Percentiles rank a stretch among this genome's conserved stretches.
phyloP scores from a whole-genome alignment of 2,797 vertebrate species.

The Tarsius wallacei region DNA sequence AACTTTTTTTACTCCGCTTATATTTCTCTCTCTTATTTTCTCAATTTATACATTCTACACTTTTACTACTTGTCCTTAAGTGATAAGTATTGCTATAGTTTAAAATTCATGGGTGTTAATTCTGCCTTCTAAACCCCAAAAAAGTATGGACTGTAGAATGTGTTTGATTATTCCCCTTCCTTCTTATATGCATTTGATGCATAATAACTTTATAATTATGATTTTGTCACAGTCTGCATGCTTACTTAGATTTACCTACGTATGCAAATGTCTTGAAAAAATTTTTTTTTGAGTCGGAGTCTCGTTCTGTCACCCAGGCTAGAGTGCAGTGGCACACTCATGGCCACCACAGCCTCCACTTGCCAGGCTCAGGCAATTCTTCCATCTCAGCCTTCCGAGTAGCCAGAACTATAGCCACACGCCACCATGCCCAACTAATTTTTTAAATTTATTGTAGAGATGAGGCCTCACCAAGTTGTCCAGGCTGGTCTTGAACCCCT shows the following conservation, averaged over 20 bases:
- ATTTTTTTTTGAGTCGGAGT: no score
- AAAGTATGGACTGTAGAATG: not conserved
- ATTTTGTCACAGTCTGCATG: not conserved
- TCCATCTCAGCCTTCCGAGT: no score
- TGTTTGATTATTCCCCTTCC: not conserved
- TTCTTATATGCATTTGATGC: not conserved
- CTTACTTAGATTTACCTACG: not conserved
- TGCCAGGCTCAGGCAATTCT: no score
- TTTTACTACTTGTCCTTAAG: not conserved
- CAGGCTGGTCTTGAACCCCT: no score
- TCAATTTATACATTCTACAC: slow-evolving; percentile 11
- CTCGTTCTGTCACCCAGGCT: no score
- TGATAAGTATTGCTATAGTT: not conserved
- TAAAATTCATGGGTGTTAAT: not conserved
- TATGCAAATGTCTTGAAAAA: not conserved
- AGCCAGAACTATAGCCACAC: no score
- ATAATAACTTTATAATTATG: slow-evolving; percentile 6
- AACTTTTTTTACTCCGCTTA: not conserved
- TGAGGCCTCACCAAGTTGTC: no score
- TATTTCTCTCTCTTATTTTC: slow-evolving; percentile 27
- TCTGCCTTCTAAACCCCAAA: not conserved
- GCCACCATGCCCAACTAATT: no score
- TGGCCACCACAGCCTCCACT: no score
- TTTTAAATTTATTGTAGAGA: no score
- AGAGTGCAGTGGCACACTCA: no score